Conservation (phyloP, 2,797 vertebrate species). For the Loriculus beryllinus region DNA sequence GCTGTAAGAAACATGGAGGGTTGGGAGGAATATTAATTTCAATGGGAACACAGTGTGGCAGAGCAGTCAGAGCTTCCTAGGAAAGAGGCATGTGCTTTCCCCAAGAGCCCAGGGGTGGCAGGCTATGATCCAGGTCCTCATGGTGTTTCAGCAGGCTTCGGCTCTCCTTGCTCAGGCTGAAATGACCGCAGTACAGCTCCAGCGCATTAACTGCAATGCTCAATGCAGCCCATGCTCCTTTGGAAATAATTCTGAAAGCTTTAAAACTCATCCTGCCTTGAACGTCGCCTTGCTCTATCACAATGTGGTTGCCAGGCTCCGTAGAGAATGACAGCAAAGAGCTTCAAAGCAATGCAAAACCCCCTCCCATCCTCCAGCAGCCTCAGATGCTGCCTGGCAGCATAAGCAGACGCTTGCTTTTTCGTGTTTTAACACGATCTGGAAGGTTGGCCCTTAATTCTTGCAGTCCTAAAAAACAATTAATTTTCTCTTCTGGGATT, state of each 20-base stretch:
- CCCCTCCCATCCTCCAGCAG: not conserved
- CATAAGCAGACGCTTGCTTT: not conserved
- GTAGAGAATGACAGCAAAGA: not conserved
- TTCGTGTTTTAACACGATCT: not conserved
- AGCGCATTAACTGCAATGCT: not conserved
- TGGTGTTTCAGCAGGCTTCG: not conserved
- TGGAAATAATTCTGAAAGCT: not conserved
- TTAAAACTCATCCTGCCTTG: not conserved
- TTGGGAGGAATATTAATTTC: not conserved
- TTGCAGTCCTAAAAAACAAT: not conserved
- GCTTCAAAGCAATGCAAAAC: not conserved
- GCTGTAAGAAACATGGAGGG: not conserved
- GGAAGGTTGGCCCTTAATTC: not conserved
- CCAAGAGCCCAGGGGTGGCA: not conserved
- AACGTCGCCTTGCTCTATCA: not conserved
- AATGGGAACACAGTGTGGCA: not conserved
- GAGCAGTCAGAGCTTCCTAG: not conserved
- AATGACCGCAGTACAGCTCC: not conserved
- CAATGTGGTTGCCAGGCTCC: not conserved
- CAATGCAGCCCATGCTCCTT: accelerated
- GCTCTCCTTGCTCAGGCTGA: not conserved
- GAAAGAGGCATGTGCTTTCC: not conserved
- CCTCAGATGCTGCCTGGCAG: conserved; percentile 1
- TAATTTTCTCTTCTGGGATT: conserved; percentile 14
- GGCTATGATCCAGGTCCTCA: not conserved